Evolutionary conservation across 2,888 invertebrate genomes (phyloP).

Genomic region (Dolichopus griseipennis): DNA sequence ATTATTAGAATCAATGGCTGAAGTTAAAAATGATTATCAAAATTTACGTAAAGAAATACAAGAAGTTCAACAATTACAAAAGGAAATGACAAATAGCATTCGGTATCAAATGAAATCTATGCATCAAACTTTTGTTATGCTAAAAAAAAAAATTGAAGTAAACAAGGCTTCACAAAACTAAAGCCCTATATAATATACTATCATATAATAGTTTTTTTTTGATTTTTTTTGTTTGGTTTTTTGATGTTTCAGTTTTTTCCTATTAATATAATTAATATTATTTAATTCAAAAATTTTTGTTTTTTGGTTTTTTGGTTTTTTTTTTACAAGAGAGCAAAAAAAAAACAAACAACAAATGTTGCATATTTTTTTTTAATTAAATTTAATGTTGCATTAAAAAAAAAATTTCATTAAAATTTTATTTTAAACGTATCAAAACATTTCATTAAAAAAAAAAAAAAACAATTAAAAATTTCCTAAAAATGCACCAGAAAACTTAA

Average conservation of each 20-base stretch:
- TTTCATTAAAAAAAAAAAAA: neutral
- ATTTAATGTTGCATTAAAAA: no score
- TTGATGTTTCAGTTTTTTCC: neutral
- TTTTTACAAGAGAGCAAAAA: no score
- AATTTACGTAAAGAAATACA: conserved; percentile 67
- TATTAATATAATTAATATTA: neutral
- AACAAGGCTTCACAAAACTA: conserved; percentile 38
- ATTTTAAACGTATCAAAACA: no score
- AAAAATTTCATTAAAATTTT: no score
- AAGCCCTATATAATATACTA: conserved; percentile 13
- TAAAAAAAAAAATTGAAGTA: conserved; percentile 58
- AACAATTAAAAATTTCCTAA: neutral
- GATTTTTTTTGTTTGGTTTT: neutral
- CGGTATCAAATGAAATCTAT: conserved; percentile 56
- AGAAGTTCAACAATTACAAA: conserved; percentile 71
- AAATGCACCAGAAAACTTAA: neutral
- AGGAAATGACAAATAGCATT: conserved; percentile 66
- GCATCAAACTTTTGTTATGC: conserved; percentile 63
- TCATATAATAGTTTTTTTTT: no score
- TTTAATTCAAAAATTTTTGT: no score
- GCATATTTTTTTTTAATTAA: no score
- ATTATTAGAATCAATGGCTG: conserved; percentile 65
- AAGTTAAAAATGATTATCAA: conserved; percentile 71
- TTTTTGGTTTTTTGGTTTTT: no score
- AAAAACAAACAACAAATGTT: no score